Percentiles rank a stretch among this genome's conserved stretches.
These are phyloP conservation scores for Deroplatys truncata DNA, from an alignment of 2,888 invertebrate species.

Conservation along the genomic window DNA sequence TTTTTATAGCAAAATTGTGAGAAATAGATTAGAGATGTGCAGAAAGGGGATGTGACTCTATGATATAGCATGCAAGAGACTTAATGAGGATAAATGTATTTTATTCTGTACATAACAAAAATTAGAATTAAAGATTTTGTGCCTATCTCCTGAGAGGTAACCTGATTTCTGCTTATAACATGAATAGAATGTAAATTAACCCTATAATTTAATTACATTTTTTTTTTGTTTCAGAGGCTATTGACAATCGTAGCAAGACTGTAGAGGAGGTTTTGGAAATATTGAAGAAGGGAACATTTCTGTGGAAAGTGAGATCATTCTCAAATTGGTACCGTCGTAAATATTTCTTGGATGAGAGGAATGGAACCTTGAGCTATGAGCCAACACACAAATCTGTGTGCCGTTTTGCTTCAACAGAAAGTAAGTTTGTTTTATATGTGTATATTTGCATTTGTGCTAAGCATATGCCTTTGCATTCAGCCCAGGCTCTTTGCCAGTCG, in stretches of 20 bases:
- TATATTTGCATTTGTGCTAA: not conserved
- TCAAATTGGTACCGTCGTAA: slow-evolving; percentile 39
- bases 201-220: not conserved
- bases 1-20: no score
- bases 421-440: slow-evolving; percentile 2
- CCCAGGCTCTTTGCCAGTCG: no score
- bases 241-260: slow-evolving; percentile 16
- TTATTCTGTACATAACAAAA: no score
- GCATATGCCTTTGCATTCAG: not conserved
- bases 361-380: slow-evolving; percentile 37
- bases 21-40: no score
- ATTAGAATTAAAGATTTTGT: no score
- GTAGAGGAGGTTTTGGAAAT: slow-evolving; percentile 38
- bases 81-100: no score
- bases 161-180: no score
- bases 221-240: slow-evolving; percentile 18
- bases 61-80: no score
- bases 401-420: slow-evolving; percentile 10
- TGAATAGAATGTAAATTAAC: no score
- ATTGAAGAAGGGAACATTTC: slow-evolving; percentile 38
- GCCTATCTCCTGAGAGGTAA: no score
- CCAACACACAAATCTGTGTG: slow-evolving; percentile 37
- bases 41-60: no score
- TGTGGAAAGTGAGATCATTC: slow-evolving; percentile 42
- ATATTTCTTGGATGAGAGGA: slow-evolving; percentile 38